These are phyloP conservation scores for Girardinichthys multiradiatus DNA, from an alignment of 2,113 vertebrate genomes.

Conservation along the genomic window DNA sequence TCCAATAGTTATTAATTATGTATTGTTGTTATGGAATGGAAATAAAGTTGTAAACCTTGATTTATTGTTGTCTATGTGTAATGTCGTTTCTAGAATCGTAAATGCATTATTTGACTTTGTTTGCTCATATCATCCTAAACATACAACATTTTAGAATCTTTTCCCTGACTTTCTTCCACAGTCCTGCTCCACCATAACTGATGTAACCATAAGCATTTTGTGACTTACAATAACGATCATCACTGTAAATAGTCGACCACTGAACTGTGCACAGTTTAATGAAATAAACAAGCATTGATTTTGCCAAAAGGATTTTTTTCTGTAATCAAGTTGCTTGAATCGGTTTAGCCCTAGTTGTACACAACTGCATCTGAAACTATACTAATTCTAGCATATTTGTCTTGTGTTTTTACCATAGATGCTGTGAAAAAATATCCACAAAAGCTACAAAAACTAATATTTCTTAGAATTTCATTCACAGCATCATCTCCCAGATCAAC, in stretches of 20 bases:
- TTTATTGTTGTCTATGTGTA: neutral
- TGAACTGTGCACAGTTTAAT: neutral
- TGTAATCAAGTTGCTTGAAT: neutral
- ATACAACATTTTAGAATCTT: neutral
- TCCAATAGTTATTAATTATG: neutral
- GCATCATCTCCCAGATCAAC: constrained; percentile 11
- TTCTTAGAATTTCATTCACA: neutral
- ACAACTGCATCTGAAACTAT: neutral
- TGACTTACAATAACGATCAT: neutral
- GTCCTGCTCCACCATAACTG: neutral
- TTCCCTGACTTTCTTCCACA: neutral
- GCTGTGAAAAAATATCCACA: neutral
- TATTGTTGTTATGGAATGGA: neutral
- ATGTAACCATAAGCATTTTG: neutral
- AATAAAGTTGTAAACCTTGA: neutral
- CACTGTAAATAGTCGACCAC: neutral
- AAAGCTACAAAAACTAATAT: neutral
- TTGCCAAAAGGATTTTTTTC: neutral
- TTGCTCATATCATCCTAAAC: neutral
- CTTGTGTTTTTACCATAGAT: neutral
- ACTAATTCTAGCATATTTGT: neutral
- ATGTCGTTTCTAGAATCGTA: neutral
- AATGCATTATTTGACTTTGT: neutral
- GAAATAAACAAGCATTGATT: neutral
- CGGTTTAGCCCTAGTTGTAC: neutral